Evolutionary conservation across 1,140 invertebrate genomes (phyloP).

Genomic region (Thalassaphorura encarpata): DNA sequence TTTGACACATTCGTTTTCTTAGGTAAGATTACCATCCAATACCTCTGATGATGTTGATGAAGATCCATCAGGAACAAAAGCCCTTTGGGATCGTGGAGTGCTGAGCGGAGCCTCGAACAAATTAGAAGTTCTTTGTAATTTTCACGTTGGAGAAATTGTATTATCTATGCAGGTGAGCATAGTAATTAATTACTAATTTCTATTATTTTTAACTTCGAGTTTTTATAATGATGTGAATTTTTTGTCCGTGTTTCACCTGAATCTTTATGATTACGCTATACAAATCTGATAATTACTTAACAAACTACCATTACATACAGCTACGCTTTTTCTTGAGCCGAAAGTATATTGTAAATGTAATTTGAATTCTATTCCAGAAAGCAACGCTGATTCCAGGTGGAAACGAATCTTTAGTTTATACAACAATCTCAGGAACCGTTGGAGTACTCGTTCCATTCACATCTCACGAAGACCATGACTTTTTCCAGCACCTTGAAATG

Average conservation of each 20-base stretch:
- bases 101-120: constrained; percentile 97
- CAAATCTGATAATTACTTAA: constrained; percentile 22
- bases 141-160: constrained; percentile 92
- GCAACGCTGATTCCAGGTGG: constrained; percentile 95
- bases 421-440: constrained; percentile 87
- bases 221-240: constrained; percentile 17
- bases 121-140: constrained; percentile 79
- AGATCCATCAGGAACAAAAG: constrained; percentile 97
- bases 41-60: constrained; percentile 97
- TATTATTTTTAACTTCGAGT: background rate
- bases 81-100: constrained; percentile 93
- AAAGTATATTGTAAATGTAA: background rate
- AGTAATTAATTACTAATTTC: background rate
- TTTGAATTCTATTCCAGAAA: constrained; percentile 49
- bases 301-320: background rate
- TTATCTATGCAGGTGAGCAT: constrained; percentile 56
- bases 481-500: constrained; percentile 99
- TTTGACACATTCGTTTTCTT: constrained; percentile 44
- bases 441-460: constrained; percentile 96
- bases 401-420: constrained; percentile 90
- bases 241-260: constrained; percentile 32
- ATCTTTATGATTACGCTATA: constrained; percentile 17
- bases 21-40: constrained; percentile 75
- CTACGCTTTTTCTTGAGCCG: background rate
- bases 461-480: constrained; percentile 96